phyloP scores from a whole-genome alignment of 2,113 vertebrate species.

The Silurus meridionalis region DNA sequence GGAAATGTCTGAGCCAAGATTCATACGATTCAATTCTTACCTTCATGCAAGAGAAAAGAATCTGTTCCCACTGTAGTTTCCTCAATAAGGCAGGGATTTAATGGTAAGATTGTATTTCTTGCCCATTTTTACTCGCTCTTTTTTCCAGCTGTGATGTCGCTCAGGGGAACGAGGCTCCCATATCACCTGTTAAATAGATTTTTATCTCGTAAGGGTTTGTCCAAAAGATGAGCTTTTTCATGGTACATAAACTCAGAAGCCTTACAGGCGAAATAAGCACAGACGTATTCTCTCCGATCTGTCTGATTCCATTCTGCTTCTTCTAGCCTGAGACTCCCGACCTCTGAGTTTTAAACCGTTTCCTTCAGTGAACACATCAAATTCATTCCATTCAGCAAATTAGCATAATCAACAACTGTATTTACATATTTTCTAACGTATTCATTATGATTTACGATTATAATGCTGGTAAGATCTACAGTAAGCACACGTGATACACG shows the following conservation, averaged over 20 bases:
- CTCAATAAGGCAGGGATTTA: constrained; percentile 10
- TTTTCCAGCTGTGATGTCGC: constrained; percentile 24
- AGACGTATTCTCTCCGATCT: constrained; percentile 31
- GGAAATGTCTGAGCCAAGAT: background rate
- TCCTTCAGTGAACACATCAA: constrained; percentile 24
- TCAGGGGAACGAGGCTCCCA: constrained; percentile 38
- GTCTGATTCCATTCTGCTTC: background rate
- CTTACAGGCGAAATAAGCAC: constrained; percentile 21
- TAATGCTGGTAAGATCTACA: too few relatives aligned
- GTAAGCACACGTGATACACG: too few relatives aligned
- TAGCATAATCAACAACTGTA: constrained; percentile 10
- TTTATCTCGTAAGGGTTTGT: constrained; percentile 33
- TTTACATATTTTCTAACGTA: constrained; percentile 1
- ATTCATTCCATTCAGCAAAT: background rate
- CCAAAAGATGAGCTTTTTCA: constrained; percentile 33
- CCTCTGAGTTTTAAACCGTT: background rate
- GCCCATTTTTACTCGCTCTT: constrained; percentile 19
- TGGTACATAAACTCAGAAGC: constrained; percentile 40
- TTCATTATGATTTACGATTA: too few relatives aligned
- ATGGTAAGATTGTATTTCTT: constrained; percentile 14
- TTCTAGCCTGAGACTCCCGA: constrained; percentile 3
- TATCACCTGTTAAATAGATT: constrained; percentile 45
- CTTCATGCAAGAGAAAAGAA: constrained; percentile 7
- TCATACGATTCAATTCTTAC: background rate
- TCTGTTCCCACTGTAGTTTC: background rate